Percentiles rank a stretch among this genome's conserved stretches.
phyloP scores from a whole-genome alignment of 2,113 vertebrate species.

The Crotalus horridus region DNA sequence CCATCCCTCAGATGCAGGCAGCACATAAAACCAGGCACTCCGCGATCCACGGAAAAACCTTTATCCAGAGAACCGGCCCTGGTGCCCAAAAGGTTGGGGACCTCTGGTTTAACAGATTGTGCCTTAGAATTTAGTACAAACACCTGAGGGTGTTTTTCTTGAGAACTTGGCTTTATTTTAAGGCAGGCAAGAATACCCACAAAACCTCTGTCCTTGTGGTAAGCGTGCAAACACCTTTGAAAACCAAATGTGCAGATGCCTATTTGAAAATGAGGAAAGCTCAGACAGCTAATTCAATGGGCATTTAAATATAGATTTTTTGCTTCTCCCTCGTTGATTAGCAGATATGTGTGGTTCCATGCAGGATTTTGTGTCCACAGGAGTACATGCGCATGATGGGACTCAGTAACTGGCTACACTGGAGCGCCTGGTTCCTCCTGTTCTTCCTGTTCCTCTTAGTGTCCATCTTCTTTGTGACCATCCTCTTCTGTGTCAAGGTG shows the following conservation, averaged over 20 bases:
- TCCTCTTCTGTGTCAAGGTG: slow-evolving; percentile 90
- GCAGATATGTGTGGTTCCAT: neutral
- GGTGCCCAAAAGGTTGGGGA: no score
- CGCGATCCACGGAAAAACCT: no score
- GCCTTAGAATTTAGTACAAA: neutral
- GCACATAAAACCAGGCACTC: no score
- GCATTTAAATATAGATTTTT: neutral
- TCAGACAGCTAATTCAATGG: neutral
- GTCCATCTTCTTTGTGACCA: slow-evolving; percentile 84
- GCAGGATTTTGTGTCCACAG: slow-evolving; percentile 52
- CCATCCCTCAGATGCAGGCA: no score
- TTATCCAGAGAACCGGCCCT: no score
- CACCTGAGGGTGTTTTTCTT: neutral
- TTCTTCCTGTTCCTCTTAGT: slow-evolving; percentile 90
- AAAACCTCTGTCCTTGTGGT: neutral
- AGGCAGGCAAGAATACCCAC: neutral
- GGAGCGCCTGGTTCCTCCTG: slow-evolving; percentile 94
- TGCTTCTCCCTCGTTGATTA: neutral
- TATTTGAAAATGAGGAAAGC: neutral
- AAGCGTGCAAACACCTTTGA: neutral
- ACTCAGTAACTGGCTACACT: slow-evolving; percentile 95
- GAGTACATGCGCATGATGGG: slow-evolving; percentile 99
- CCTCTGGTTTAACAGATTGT: neutral
- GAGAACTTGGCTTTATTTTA: neutral
- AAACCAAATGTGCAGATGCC: neutral